Conservation (phyloP, 2,797 vertebrate genomes). For the Selene dorsalis region DNA sequence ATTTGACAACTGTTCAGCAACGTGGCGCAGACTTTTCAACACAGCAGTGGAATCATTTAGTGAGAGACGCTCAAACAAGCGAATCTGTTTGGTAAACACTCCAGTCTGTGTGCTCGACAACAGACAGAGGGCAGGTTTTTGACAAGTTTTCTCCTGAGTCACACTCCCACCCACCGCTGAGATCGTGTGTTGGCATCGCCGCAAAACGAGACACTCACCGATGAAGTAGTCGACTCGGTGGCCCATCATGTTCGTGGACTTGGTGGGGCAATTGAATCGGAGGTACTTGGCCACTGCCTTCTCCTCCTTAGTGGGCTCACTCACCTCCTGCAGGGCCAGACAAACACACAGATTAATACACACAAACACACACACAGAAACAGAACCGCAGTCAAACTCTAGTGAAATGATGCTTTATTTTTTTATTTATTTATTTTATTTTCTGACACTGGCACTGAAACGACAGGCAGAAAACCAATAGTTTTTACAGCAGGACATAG, state of each 20-base stretch:
- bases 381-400: neutral
- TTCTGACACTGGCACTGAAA: neutral
- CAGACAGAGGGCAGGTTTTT: neutral
- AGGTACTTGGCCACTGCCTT: conserved; percentile 98
- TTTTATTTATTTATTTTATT: neutral
- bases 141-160: neutral
- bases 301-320: conserved; percentile 98
- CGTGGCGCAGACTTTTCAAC: neutral
- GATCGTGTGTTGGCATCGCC: neutral
- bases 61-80: neutral
- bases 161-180: too few relatives aligned
- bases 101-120: neutral
- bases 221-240: conserved; percentile 98
- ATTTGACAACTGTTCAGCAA: neutral
- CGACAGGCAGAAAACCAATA: neutral
- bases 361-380: neutral
- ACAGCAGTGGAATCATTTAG: neutral
- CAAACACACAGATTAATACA: conserved; percentile 3
- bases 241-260: conserved; percentile 99
- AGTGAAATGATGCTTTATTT: neutral
- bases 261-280: conserved; percentile 97
- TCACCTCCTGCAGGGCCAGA: conserved; percentile 89
- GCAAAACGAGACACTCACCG: conserved; percentile 82
- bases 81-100: neutral
- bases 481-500: neutral